Base-by-base conservation (phyloP, 2,113 vertebrate species). In the Connochaetes taurinus region DNA sequence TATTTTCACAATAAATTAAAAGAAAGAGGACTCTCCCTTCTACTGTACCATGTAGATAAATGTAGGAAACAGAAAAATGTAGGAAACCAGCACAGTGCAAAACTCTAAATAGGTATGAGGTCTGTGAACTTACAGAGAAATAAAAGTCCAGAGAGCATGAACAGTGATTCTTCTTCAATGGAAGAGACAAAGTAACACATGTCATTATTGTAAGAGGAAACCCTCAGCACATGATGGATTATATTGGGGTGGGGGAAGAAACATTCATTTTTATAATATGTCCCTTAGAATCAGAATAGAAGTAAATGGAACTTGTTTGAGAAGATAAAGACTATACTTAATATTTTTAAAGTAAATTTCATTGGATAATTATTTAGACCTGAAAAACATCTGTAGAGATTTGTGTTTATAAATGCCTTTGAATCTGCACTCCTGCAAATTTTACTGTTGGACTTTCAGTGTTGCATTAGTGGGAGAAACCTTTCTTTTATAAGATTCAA, bases 71-170 rank as follows among this genome's bases (percentile, higher is more conserved):
- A 36, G 27, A 10, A 23, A 89, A 8, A 55, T 33, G 31, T 19
- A 25, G 9, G 14, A 40, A 47, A 19, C 3, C 33, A 90, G 23
- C 0, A 43, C 0, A 52, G 0, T 21, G 1, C 2, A 31, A 16
- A 95, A 74, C 33, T 31, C 10, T 93, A 91, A 60, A 50, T 14
- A 62, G 4, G 17, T 7, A 43, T 60, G 11, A 81, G 25, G 12
- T 58, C 5, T 88, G 0, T 58, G n/a, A 9, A 1, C 14, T 71
- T 14, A 53, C 1, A 45, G 33, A 92, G 25, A 60, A 86, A 96
- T 25, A 33, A 53, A 7, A 94, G 15, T 3, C 67, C 27, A 84
- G 7, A 87, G 17, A n/a, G 7, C 55, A 21, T 36, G 13, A 90
- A 60, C 3, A 11, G 10, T 43, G 27, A 17, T 25, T 76, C 12